Conservation (phyloP, 2,888 invertebrate species). For the Eurytoma californica region DNA sequence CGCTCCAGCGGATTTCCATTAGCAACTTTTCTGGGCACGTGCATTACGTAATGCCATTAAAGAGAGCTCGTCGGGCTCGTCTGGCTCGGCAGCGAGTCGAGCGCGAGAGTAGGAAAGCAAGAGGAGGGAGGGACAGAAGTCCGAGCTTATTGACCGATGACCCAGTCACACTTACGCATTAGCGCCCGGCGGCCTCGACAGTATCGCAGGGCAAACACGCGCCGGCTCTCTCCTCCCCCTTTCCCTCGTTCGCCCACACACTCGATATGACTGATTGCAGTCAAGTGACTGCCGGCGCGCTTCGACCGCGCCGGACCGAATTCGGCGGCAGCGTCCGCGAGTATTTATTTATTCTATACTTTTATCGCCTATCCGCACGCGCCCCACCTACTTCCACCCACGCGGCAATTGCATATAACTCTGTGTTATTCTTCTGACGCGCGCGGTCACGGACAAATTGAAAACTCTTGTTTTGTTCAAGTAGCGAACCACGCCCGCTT, state of each 20-base stretch:
- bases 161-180: slow-evolving; percentile 60
- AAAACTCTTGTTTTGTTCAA: too few species aligned
- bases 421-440: too few species aligned
- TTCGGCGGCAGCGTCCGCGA: neutral
- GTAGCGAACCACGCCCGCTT: too few species aligned
- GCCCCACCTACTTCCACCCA: too few species aligned
- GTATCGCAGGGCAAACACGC: slow-evolving; percentile 26
- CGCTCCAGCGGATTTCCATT: neutral
- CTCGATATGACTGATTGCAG: slow-evolving; percentile 35
- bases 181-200: slow-evolving; percentile 46
- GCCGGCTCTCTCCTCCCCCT: neutral
- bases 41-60: slow-evolving; percentile 13
- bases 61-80: slow-evolving; percentile 1
- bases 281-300: slow-evolving; percentile 12
- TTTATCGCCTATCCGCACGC: neutral
- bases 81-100: neutral
- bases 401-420: too few species aligned
- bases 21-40: neutral
- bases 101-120: neutral
- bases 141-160: slow-evolving; percentile 58
- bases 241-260: neutral
- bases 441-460: too few species aligned
- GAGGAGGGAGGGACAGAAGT: neutral
- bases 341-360: slow-evolving; percentile 12
- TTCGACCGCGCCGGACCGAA: slow-evolving; percentile 1